Evolutionary conservation across 2,113 vertebrate species (phyloP), one percentile per base, ranked within the genome.

Genomic region (Campylomormyrus numenius): DNA sequence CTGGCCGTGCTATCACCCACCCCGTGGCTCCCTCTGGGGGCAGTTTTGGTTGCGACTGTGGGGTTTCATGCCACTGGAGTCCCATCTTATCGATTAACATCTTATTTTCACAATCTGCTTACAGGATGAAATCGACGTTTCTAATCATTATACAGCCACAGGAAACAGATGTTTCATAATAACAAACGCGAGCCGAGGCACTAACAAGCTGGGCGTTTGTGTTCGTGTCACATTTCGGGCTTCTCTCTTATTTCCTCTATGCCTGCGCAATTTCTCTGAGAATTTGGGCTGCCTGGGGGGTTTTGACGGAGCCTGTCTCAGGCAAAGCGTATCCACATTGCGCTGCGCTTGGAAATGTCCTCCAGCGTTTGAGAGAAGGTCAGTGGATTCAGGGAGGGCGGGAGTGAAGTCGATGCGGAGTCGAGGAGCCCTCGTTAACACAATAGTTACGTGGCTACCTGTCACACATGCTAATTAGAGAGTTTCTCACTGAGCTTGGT

Each of bases 381-480:
- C 74, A 39, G 15, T 27, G 35, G 74, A 39, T 80, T 80, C 74
- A 39, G 4, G 15, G 74, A 80, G 35, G 74, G 35, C 6, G 74
- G 74, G 35, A 80, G 74, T 80, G 45, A 24, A 85, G 83, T 85
- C 83, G 39, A 24, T 46, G 83, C 3, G 10, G 19, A 46, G 45
- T 85, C 24, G 19, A 24, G 83, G 19, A 85, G 6, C 39, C 15
- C 21, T 48, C 24, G 42, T 85, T 85, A 85, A 48, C 21, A 24
- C 94, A 92, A 96, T 95, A 94, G 93, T 95, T 95, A 93, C 94
- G 95, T 94, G 93, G 92, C 93, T 93, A 94, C 94, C 95, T 94
- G 95, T 95, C 96, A 97, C 96, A 91, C 94, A 94, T 91, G 90
- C 94, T 97, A 97, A 98, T 97, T 96, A 95, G 96, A 94, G 94